Evolutionary conservation across 2,888 invertebrate species (phyloP).

Genomic region (Rhorus exstirpatorius): DNA sequence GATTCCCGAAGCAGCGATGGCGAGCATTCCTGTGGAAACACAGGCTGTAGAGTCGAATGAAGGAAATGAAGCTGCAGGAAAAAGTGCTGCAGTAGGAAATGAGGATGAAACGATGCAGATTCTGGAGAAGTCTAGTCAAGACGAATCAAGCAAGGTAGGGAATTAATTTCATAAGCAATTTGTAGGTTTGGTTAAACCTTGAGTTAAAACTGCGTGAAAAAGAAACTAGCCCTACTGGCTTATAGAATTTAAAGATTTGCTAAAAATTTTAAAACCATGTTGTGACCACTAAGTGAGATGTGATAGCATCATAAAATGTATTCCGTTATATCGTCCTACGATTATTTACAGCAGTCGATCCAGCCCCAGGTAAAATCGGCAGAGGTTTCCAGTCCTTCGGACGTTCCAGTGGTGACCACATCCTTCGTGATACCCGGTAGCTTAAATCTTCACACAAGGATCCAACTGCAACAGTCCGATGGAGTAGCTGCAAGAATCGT

Average conservation of each 20-base stretch:
- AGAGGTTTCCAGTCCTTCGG: constrained; percentile 15
- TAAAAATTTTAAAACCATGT: too few relatives aligned
- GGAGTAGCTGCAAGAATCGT: constrained; percentile 41
- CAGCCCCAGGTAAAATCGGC: constrained; percentile 24
- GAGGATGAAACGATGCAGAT: background rate
- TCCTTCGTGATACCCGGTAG: constrained; percentile 68
- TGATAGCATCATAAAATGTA: too few relatives aligned
- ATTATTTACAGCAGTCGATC: constrained; percentile 17
- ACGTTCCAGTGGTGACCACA: constrained; percentile 64
- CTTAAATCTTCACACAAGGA: constrained; percentile 66
- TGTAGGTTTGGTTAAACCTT: background rate
- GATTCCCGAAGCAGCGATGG: background rate
- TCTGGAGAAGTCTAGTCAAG: constrained; percentile 6
- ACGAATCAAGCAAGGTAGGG: constrained; percentile 33
- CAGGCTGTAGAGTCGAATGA: background rate
- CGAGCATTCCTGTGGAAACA: background rate
- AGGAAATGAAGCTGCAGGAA: constrained; percentile 1
- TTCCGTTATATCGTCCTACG: too few relatives aligned
- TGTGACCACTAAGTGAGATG: too few relatives aligned
- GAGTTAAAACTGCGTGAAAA: background rate
- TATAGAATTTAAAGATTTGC: background rate
- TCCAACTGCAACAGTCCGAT: constrained; percentile 59
- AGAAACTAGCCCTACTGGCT: background rate
- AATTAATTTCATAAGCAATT: background rate
- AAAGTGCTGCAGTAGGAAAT: constrained; percentile 21